phyloP scores from a whole-genome alignment of 2,797 vertebrate genomes.

The Sitta carolinensis region DNA sequence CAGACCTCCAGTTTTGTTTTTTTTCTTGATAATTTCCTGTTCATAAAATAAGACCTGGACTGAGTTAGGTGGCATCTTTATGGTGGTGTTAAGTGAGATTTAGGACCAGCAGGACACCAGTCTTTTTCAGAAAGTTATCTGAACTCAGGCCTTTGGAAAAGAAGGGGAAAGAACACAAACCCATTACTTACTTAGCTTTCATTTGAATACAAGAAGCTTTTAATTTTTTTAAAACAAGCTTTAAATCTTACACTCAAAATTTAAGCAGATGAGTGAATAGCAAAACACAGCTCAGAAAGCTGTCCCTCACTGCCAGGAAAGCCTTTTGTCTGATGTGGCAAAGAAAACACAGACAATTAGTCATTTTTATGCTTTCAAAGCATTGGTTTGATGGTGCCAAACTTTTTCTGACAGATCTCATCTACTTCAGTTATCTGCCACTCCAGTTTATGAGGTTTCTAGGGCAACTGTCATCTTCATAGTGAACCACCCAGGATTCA shows the following conservation, averaged over 20 bases:
- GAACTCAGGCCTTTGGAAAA: neutral
- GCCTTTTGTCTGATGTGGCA: constrained; percentile 3
- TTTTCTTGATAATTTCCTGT: neutral
- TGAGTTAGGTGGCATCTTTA: neutral
- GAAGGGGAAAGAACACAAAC: neutral
- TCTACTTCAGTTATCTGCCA: constrained; percentile 32
- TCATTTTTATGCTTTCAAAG: constrained; percentile 56
- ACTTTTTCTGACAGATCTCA: constrained; percentile 26
- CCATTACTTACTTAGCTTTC: neutral
- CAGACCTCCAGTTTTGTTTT: neutral
- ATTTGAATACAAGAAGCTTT: neutral
- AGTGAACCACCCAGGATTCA: neutral
- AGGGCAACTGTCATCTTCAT: constrained; percentile 34
- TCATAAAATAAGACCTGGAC: neutral
- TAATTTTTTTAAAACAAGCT: neutral
- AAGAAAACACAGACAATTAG: constrained; percentile 56
- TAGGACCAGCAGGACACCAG: neutral
- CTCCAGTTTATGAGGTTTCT: constrained; percentile 40
- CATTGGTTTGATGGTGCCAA: constrained; percentile 43
- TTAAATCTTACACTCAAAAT: constrained; percentile 25
- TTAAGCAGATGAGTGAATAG: constrained; percentile 23
- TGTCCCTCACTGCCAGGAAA: constrained; percentile 24
- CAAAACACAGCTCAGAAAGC: neutral
- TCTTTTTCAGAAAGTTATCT: neutral
- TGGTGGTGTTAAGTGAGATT: neutral